Conservation (phyloP, 2,797 vertebrate species). For the Synaphobranchus kaupii region DNA sequence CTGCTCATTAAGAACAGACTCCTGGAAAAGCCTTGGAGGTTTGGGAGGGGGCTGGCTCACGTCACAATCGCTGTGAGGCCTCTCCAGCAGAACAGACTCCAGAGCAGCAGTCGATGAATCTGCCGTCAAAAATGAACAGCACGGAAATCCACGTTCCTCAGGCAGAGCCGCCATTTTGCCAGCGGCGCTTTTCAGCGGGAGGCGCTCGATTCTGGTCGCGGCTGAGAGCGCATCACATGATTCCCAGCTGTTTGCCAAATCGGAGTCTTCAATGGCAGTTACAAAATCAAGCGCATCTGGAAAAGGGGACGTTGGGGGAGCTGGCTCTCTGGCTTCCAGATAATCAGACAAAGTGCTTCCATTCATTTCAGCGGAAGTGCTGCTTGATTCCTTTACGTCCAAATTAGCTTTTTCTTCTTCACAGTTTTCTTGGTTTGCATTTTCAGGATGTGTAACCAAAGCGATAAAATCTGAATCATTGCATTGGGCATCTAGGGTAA, state of each 20-base stretch:
- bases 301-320: background rate
- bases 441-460: background rate
- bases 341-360: slow-evolving; percentile 17
- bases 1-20: background rate
- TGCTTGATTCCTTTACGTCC: slow-evolving; percentile 6
- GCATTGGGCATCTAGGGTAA: background rate
- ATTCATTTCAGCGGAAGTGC: slow-evolving; percentile 32
- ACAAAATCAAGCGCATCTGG: slow-evolving; percentile 21
- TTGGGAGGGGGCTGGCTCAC: slow-evolving; percentile 53
- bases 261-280: slow-evolving; percentile 28
- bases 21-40: slow-evolving; percentile 49
- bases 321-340: slow-evolving; percentile 2
- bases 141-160: background rate
- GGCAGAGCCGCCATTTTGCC: background rate
- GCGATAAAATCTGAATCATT: background rate
- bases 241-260: background rate
- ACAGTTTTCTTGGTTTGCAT: slow-evolving; percentile 47
- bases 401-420: slow-evolving; percentile 44
- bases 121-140: background rate
- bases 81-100: background rate
- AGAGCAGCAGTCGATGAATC: background rate
- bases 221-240: background rate
- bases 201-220: background rate
- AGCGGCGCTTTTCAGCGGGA: background rate
- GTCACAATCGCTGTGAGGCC: background rate